These are phyloP conservation scores for Sepioteuthis lessoniana DNA, from an alignment of 2,888 invertebrate species.

Conservation along the genomic window DNA sequence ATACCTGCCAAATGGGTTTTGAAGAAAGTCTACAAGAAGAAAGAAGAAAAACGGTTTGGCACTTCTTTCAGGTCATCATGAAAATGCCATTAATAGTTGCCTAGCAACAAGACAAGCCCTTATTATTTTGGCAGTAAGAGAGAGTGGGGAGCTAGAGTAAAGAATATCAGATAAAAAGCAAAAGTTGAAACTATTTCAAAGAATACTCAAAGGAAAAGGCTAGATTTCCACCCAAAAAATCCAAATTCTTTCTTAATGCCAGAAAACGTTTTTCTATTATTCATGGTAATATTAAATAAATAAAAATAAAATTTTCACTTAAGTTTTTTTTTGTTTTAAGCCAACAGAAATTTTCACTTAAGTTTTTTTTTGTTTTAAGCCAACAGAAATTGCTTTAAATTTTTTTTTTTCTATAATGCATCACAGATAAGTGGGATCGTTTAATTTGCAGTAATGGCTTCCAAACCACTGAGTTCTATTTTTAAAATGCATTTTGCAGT, in stretches of 20 bases:
- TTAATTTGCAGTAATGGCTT: background rate
- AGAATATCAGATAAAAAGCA: background rate
- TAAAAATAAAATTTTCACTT: no score
- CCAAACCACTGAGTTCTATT: background rate
- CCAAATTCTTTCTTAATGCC: no score
- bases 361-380: background rate
- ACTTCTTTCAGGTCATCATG: background rate
- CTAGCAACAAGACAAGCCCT: background rate
- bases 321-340: background rate
- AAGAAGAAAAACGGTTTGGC: background rate
- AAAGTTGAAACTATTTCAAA: background rate
- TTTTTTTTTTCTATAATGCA: background rate
- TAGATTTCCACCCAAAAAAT: background rate
- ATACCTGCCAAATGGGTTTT: background rate
- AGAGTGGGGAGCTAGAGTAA: background rate
- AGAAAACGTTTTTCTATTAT: background rate
- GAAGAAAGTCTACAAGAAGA: no score
- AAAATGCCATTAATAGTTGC: background rate
- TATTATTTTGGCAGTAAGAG: background rate
- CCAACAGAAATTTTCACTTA: no score
- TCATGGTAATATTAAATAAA: background rate
- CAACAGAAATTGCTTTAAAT: no score
- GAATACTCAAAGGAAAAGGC: background rate
- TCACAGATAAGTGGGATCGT: background rate
- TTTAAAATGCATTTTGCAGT: background rate